Evolutionary conservation across 1,140 invertebrate species (phyloP).

Genomic region (Drosophila asahinai): DNA sequence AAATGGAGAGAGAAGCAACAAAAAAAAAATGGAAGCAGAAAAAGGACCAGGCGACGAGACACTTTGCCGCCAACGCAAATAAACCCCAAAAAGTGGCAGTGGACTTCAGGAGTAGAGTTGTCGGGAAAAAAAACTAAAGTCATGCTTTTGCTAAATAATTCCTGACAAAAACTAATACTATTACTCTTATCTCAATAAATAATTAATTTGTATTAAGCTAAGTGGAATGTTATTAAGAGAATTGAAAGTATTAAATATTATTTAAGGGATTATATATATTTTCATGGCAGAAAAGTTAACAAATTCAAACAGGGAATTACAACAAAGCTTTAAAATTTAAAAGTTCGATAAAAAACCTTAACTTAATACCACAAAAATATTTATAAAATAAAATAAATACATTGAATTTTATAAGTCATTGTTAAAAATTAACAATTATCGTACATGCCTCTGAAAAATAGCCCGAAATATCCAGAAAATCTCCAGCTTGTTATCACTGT

Average conservation of each 20-base stretch:
- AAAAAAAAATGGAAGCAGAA: background rate
- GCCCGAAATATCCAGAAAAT: background rate
- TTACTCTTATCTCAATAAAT: too few species aligned
- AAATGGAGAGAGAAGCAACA: conserved; percentile 46
- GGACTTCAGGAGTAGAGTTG: conserved; percentile 11
- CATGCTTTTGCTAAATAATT: background rate
- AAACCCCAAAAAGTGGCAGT: conserved; percentile 55
- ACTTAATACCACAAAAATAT: too few species aligned
- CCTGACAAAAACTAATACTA: too few species aligned
- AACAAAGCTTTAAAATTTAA: background rate
- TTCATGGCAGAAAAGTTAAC: background rate
- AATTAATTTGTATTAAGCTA: too few species aligned
- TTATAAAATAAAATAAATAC: background rate
- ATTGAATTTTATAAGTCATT: too few species aligned
- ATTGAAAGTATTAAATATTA: too few species aligned
- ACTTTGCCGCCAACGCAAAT: conserved; percentile 82
- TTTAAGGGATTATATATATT: too few species aligned
- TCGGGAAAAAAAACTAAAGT: background rate
- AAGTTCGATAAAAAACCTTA: background rate
- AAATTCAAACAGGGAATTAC: background rate
- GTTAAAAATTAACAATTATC: too few species aligned
- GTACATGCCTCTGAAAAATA: too few species aligned
- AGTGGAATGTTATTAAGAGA: too few species aligned
- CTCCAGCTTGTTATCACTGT: background rate
- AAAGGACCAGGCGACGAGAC: conserved; percentile 69